These are phyloP conservation scores for Cathartes aura DNA, from an alignment of 2,113 vertebrate species.

Conservation along the genomic window DNA sequence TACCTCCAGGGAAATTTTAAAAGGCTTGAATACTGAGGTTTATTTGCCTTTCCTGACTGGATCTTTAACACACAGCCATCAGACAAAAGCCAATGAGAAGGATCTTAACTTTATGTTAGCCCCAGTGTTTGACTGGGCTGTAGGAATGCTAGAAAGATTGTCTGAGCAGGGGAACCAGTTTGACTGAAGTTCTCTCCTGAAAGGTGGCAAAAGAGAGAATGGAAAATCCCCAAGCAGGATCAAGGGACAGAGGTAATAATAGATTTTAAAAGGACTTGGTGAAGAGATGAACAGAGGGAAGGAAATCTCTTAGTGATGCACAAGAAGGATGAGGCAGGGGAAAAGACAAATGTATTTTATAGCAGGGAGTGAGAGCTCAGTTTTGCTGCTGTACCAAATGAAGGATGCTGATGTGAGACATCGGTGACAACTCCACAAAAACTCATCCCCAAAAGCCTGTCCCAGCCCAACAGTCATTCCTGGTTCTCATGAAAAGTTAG, in stretches of 20 bases:
- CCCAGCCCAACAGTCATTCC: neutral
- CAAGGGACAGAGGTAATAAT: neutral
- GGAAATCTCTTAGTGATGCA: neutral
- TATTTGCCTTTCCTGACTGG: slow-evolving; percentile 21
- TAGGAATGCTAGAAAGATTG: neutral
- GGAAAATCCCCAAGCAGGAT: neutral
- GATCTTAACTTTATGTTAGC: neutral
- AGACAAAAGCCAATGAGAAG: neutral
- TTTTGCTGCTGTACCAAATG: neutral
- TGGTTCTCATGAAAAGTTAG: neutral
- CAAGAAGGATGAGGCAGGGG: neutral
- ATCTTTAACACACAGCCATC: neutral
- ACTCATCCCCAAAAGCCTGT: neutral
- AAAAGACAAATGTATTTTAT: neutral
- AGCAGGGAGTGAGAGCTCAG: neutral
- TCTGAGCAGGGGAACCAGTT: neutral
- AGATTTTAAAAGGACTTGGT: neutral
- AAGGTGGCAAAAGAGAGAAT: neutral
- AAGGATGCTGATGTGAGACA: neutral
- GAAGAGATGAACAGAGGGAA: neutral
- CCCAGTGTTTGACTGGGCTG: neutral
- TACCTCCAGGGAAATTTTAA: neutral
- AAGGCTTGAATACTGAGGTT: neutral
- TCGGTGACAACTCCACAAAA: neutral
- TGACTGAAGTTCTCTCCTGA: neutral